phyloP scores from a whole-genome alignment of 1,140 invertebrate genomes.

The Portunus trituberculatus region DNA sequence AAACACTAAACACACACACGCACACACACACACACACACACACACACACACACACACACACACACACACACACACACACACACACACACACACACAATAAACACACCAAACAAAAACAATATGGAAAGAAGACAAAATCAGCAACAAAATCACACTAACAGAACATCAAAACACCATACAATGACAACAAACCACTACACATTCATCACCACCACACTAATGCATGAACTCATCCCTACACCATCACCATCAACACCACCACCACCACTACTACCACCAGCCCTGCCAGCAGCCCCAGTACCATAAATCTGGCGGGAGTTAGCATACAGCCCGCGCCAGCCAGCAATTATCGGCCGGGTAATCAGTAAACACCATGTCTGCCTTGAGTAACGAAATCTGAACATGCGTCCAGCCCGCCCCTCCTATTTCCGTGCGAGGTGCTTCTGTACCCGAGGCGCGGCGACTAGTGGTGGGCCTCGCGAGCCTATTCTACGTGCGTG shows the following conservation, averaged over 20 bases:
- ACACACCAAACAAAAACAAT: background rate
- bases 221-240: background rate
- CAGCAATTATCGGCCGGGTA: slow-evolving; percentile 28
- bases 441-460: background rate
- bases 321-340: slow-evolving; percentile 25
- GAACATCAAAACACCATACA: no score
- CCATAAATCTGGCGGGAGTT: slow-evolving; percentile 38
- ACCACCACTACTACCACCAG: background rate
- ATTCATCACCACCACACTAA: background rate
- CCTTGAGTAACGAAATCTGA: slow-evolving; percentile 38
- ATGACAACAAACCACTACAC: no score
- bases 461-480: no score
- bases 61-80: slow-evolving; percentile 35
- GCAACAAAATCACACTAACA: background rate
- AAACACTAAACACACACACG: background rate
- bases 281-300: background rate
- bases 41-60: slow-evolving; percentile 23
- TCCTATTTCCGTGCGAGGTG: slow-evolving; percentile 25
- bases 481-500: no score
- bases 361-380: slow-evolving; percentile 45
- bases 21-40: slow-evolving; percentile 9
- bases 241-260: background rate
- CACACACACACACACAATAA: background rate
- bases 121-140: no score
- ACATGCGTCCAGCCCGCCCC: slow-evolving; percentile 12